Evolutionary conservation across 1,140 invertebrate genomes (phyloP).

Genomic region (Bombus confusus): DNA sequence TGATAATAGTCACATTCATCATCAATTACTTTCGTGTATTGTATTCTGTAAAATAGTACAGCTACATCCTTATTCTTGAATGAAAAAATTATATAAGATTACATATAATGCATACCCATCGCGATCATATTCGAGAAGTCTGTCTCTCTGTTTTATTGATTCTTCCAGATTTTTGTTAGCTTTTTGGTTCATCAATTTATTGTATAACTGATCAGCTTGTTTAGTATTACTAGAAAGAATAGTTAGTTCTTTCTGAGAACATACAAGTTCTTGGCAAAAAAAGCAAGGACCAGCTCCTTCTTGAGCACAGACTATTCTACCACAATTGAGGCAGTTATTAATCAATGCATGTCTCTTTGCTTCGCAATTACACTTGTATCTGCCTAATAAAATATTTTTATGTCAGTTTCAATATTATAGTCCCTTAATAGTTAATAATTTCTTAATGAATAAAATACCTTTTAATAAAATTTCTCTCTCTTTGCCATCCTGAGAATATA

Average conservation of each 20-base stretch:
- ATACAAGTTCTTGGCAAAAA: constrained; percentile 94
- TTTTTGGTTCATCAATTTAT: constrained; percentile 87
- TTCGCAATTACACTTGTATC: constrained; percentile 95
- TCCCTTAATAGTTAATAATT: constrained; percentile 1
- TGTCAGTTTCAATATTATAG: constrained; percentile 47
- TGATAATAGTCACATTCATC: constrained; percentile 97
- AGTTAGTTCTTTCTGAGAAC: constrained; percentile 88
- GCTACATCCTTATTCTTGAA: not conserved
- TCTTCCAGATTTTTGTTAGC: constrained; percentile 84
- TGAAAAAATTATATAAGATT: not conserved
- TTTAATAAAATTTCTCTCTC: constrained; percentile 86
- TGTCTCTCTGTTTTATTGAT: constrained; percentile 91
- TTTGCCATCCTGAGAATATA: constrained; percentile 89
- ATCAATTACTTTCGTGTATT: constrained; percentile 95
- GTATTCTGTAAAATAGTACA: constrained; percentile 82
- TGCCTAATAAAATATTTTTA: constrained; percentile 83
- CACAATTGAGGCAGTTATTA: constrained; percentile 97
- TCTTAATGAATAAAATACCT: constrained; percentile 79
- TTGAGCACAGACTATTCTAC: constrained; percentile 96
- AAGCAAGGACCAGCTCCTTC: constrained; percentile 98
- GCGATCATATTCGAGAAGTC: constrained; percentile 93
- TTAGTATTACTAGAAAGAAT: constrained; percentile 87
- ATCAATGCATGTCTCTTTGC: constrained; percentile 94
- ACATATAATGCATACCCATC: constrained; percentile 84
- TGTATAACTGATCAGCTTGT: constrained; percentile 87